Conservation (phyloP, 2,113 vertebrate genomes). For the Rhinoderma darwinii region DNA sequence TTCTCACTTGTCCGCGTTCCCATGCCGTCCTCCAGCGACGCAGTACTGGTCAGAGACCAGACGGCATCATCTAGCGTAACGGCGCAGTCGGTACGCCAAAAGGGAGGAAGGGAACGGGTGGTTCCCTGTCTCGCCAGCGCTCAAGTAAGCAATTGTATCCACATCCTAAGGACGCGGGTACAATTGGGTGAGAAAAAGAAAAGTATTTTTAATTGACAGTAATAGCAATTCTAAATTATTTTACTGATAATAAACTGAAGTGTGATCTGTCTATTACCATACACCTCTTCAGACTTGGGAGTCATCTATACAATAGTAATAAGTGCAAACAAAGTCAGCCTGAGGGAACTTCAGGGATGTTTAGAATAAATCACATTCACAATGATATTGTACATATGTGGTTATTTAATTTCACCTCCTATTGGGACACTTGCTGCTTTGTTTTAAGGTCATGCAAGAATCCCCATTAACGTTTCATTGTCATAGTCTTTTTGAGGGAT, state of each 20-base stretch:
- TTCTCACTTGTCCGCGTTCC: too few species aligned
- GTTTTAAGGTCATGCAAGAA: not conserved
- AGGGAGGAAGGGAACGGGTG: too few species aligned
- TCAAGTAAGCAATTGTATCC: too few species aligned
- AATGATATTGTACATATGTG: not conserved
- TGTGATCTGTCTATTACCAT: not conserved
- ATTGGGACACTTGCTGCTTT: not conserved
- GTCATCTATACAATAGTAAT: not conserved
- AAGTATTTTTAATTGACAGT: not conserved
- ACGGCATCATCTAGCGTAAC: too few species aligned
- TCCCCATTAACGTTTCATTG: constrained; percentile 9
- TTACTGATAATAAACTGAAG: not conserved
- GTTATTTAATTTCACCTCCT: constrained; percentile 30
- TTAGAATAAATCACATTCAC: not conserved
- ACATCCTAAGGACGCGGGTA: too few species aligned
- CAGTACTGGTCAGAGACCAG: too few species aligned
- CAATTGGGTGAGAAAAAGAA: too few species aligned
- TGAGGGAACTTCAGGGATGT: not conserved
- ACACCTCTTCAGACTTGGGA: not conserved
- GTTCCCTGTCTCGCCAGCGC: too few species aligned
- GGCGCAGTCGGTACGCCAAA: too few species aligned
- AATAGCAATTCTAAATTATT: not conserved
- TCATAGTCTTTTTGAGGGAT: constrained; percentile 19
- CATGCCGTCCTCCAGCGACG: too few species aligned
- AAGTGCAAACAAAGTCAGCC: not conserved